Base-by-base conservation (phyloP, 2,888 invertebrate species). In the Drosophila rubida region DNA sequence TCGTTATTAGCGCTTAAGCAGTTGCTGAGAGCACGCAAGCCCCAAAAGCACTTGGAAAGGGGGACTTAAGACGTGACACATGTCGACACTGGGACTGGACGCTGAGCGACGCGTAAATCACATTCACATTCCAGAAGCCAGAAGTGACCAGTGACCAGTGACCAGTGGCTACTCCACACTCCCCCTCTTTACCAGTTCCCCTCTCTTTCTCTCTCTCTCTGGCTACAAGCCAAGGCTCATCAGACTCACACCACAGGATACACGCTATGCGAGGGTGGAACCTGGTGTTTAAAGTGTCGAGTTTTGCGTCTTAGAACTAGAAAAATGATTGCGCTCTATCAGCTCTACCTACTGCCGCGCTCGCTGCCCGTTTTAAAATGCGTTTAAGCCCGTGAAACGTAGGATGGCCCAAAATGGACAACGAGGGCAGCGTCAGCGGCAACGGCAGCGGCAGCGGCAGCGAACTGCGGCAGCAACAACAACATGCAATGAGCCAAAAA, bases 1-100 rank as follows among this genome's bases (percentile, higher is more conserved):
- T 90, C 89, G 90, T 90, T 88, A 88, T 81, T 77, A 68, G 69
- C 73, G 73, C 75, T 78, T 84, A 87, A 88, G 80, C 86, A 82
- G 82, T 78, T 82, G 89, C 70, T 86, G 88, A 89, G 78, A 74
- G 75, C 78, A 67, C 45, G 53, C 55, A 51, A 42, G 14, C 49
- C 30, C 41, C 42, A 51, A 41, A 48, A 44, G 30, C 16, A 59
- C 16, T 14, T 37, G 19, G 53, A 19, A 14, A 13, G 27, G 50
- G n/a, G 7, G 61, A n/a, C 39, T 46, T 44, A 13, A 45, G 60
- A 77, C 72, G 75, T 85, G 80, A 80, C 80, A 85, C 64, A 63
- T 85, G 84, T 68, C 71, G 58, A 51, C 64, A 57, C 44, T 55
- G 49, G 45, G 5, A n/a, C 14, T 14, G 35, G 35, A 0, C 13